Conservation (phyloP, 2,797 vertebrate species). For the Siniperca undulata region DNA sequence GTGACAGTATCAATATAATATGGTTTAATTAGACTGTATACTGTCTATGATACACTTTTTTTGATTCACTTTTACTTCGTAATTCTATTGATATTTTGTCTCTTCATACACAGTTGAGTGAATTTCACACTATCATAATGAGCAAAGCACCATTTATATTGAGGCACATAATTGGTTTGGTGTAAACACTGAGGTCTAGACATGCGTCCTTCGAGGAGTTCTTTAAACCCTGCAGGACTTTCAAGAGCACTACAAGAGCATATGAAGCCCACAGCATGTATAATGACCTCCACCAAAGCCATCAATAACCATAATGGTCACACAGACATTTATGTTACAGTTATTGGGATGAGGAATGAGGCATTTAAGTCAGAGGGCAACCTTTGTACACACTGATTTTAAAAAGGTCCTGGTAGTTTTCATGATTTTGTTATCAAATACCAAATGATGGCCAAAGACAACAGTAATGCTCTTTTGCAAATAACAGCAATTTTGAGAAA, state of each 20-base stretch:
- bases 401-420: conserved; percentile 43
- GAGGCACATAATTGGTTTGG: conserved; percentile 44
- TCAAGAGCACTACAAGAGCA: conserved; percentile 78
- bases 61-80: conserved; percentile 7
- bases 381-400: conserved; percentile 67
- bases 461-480: conserved; percentile 22
- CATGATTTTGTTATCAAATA: conserved; percentile 44
- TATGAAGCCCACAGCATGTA: conserved; percentile 83
- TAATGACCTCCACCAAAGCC: conserved; percentile 82
- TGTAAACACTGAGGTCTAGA: conserved; percentile 60
- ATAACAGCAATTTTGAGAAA: conserved; percentile 32
- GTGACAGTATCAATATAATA: neutral
- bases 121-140: conserved; percentile 38
- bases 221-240: conserved; percentile 67
- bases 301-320: conserved; percentile 87
- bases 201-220: conserved; percentile 63
- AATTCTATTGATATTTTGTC: conserved; percentile 13
- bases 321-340: conserved; percentile 82
- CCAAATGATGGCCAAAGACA: conserved; percentile 19
- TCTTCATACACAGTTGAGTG: conserved; percentile 16
- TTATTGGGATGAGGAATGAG: conserved; percentile 79
- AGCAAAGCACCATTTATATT: conserved; percentile 34
- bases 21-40: neutral
- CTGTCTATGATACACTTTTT: neutral
- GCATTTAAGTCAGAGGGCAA: conserved; percentile 70